Evolutionary conservation across 2,113 vertebrate species (phyloP).

Genomic region (Elachura formosa): DNA sequence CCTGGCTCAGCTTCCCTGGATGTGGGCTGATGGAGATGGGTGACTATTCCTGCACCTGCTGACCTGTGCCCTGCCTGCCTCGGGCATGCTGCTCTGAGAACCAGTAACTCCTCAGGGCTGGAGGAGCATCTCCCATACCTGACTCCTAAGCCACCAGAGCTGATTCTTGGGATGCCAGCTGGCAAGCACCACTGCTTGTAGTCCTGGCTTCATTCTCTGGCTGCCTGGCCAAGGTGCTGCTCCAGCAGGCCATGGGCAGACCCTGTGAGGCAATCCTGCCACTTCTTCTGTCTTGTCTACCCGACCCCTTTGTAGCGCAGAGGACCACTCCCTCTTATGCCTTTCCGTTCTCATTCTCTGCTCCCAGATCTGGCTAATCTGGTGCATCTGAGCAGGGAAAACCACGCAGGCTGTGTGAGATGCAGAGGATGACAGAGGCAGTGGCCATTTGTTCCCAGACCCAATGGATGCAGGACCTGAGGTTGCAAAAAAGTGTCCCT

Average conservation of each 20-base stretch:
- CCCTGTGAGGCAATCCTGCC: neutral
- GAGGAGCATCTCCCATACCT: neutral
- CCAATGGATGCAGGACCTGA: neutral
- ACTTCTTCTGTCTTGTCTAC: neutral
- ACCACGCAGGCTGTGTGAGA: too few relatives aligned
- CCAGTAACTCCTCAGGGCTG: accelerated
- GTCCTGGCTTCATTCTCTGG: neutral
- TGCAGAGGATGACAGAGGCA: neutral
- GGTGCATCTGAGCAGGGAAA: neutral
- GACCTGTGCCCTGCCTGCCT: neutral
- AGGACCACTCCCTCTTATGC: neutral
- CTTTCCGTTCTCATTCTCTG: neutral
- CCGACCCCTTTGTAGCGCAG: neutral
- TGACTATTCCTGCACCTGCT: neutral
- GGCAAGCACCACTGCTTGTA: neutral
- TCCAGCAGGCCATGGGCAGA: neutral
- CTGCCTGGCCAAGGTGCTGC: neutral
- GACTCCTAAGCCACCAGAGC: neutral
- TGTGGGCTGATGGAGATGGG: neutral
- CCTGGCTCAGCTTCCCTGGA: neutral
- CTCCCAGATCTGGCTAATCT: neutral
- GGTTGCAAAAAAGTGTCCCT: neutral
- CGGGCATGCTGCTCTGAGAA: accelerated
- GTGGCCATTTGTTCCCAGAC: neutral
- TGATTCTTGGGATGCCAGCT: neutral